Base-by-base conservation (phyloP, 2,888 invertebrate species). In the Lycocerus yunnanus region DNA sequence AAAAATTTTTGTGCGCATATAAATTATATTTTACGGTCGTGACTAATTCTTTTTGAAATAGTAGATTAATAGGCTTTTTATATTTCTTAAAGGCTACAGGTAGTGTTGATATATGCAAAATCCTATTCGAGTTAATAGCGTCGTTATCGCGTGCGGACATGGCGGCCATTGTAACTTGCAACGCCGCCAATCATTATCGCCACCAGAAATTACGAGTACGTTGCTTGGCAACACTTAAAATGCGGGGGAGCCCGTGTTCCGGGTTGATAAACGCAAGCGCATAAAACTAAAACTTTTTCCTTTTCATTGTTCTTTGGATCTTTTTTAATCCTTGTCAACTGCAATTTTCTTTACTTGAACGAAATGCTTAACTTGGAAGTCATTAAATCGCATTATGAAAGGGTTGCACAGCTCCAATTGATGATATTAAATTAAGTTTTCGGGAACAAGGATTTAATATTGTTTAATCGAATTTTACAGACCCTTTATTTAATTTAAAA, bases 131-230 rank as follows among this genome's bases (percentile, higher is more conserved):
- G 80, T 82, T 83, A 84, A 84, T 83, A 82, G 83, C 80, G 83
- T 84, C 84, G 84, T 86, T 85, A 86, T 85, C 84, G 85, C 83
- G 83, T 84, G 83, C 81, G 78, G 81, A 84, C 83, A 80, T 80
- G 85, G 86, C 87, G 84, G 86, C 86, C 87, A 87, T 87, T 87
- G 87, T 85, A 83, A 85, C 85, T 83, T 83, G 84, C 83, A 82
- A 81, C 82, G 84, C 86, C 85, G 86, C 87, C 87, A 86, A 87
- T 87, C 87, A 86, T 87, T 87, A 86, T 83, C 84, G 85, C 85
- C 79, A 82, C 86, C 85, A 85, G 85, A 86, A 86, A 85, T 86
- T 86, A 85, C 85, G 84, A 84, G 84, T 83, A 83, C 83, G 87
- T 87, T 86, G 87, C 87, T 83, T 81, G 84, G 86, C 86, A 86